Percentiles rank a stretch among this genome's conserved stretches.
Evolutionary conservation across 2,113 vertebrate species (phyloP).

Genomic region (Corythornis cristatus): DNA sequence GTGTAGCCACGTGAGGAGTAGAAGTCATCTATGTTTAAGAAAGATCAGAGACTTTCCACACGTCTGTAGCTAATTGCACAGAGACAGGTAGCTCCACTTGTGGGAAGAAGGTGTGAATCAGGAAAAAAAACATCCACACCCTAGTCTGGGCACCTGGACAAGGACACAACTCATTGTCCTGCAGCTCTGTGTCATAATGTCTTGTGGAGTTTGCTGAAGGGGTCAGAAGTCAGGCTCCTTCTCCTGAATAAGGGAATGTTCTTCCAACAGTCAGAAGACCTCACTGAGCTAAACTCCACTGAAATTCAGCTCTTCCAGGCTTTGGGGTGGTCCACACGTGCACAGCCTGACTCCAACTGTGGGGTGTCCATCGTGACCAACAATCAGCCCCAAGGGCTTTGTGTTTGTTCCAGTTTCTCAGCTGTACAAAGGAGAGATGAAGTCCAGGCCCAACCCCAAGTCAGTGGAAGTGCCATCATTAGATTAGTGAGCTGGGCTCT

Average conservation of each 20-base stretch:
- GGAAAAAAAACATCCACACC: background rate
- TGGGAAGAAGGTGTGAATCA: conserved; percentile 38
- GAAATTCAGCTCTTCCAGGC: background rate
- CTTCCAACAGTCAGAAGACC: background rate
- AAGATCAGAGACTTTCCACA: background rate
- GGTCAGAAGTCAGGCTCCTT: background rate
- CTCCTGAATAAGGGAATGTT: background rate
- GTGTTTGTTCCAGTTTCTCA: background rate
- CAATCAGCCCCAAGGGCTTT: background rate
- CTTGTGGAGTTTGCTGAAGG: background rate
- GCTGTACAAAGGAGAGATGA: background rate
- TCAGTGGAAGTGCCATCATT: background rate
- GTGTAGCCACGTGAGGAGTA: background rate
- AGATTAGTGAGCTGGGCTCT: background rate
- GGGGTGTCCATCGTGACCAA: background rate
- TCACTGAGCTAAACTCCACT: background rate
- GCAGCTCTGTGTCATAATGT: background rate
- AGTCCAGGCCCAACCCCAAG: background rate
- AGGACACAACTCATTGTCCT: conserved; percentile 3
- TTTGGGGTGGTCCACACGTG: background rate
- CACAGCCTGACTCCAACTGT: background rate
- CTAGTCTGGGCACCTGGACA: background rate
- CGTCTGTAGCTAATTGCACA: background rate
- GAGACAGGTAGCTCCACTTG: background rate
- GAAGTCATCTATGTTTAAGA: background rate